Conservation (phyloP, 2,797 vertebrate genomes). For the Sarcophilus harrisii region DNA sequence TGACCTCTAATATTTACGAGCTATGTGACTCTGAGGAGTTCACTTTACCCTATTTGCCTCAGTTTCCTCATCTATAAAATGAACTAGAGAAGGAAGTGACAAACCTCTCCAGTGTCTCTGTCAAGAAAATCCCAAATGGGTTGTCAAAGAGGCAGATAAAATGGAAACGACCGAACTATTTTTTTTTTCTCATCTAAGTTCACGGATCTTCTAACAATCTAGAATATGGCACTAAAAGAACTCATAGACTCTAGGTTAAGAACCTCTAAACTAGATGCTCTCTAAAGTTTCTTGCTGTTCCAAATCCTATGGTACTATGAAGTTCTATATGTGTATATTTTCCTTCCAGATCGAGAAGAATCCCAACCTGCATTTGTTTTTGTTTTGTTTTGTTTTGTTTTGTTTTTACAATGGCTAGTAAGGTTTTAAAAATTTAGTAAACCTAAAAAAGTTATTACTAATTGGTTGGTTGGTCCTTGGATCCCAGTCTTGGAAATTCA, state of each 20-base stretch:
- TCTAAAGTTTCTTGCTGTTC: background rate
- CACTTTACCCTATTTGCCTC: background rate
- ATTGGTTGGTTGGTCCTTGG: background rate
- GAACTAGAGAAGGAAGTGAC: background rate
- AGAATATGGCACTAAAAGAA: background rate
- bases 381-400: too few species aligned
- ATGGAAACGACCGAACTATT: background rate
- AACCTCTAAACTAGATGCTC: background rate
- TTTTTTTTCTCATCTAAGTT: background rate
- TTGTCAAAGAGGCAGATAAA: background rate
- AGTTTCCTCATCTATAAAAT: background rate
- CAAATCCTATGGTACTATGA: background rate
- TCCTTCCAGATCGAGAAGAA: background rate
- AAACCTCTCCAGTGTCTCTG: background rate
- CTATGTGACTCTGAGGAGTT: too few species aligned
- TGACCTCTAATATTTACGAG: background rate
- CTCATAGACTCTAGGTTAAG: background rate
- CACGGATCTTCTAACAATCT: background rate
- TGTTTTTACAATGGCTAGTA: background rate
- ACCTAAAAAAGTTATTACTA: background rate
- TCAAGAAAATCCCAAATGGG: background rate
- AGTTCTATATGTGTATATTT: background rate
- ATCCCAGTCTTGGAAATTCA: background rate
- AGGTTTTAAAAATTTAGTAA: background rate
- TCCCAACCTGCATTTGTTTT: slow-evolving; percentile 9